Conservation (phyloP, 2,888 invertebrate genomes). For the Caprella mutica region DNA sequence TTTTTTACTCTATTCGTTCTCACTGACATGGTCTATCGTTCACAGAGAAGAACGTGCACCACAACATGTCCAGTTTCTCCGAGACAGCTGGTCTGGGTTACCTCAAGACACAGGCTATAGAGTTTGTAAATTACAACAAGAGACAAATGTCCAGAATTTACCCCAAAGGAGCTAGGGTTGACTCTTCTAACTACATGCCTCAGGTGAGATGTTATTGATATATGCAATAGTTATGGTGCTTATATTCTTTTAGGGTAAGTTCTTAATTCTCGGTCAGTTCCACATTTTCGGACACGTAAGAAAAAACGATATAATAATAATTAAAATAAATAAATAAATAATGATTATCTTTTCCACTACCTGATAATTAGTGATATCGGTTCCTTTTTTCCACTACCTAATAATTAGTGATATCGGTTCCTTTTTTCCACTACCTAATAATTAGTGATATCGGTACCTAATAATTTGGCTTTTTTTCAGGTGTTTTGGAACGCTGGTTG, state of each 20-base stretch:
- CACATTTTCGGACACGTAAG: too few species aligned
- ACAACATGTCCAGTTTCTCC: conserved; percentile 99
- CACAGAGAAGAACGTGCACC: conserved; percentile 84
- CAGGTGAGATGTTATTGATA: too few species aligned
- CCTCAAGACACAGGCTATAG: conserved; percentile 88
- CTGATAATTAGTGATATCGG: neutral
- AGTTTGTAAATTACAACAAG: conserved; percentile 99
- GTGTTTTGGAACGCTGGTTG: conserved; percentile 99
- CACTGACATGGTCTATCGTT: neutral
- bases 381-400: too few species aligned
- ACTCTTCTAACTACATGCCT: conserved; percentile 98
- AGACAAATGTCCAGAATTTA: conserved; percentile 98
- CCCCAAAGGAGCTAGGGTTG: conserved; percentile 95
- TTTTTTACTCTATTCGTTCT: too few species aligned
- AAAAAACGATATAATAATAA: too few species aligned
- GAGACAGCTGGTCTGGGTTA: conserved; percentile 94
- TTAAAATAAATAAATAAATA: neutral
- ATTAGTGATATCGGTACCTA: neutral
- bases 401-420: too few species aligned
- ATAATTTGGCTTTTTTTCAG: conserved; percentile 45
- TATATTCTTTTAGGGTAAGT: too few species aligned
- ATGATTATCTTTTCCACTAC: neutral
- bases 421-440: neutral
- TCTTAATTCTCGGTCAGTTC: too few species aligned
- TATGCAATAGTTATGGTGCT: too few species aligned